A percentile compares a stretch with the other conserved stretches of the same genome.
These are phyloP conservation scores for Mechanitis messenoides DNA, from an alignment of 2,888 invertebrate species.

Conservation along the genomic window DNA sequence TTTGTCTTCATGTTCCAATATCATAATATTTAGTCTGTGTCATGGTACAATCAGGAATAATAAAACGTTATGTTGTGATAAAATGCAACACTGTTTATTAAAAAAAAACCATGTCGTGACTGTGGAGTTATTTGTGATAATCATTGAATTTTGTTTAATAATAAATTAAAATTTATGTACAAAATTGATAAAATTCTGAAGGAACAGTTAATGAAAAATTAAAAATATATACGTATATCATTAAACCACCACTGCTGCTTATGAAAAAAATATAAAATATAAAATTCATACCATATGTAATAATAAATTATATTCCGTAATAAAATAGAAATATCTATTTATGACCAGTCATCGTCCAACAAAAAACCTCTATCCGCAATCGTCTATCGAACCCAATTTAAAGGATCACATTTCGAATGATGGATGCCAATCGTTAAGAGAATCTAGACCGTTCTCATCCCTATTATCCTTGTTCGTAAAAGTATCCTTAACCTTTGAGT, in stretches of 20 bases:
- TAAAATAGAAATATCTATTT: background rate
- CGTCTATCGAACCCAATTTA: constrained; percentile 34
- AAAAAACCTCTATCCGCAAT: constrained; percentile 26
- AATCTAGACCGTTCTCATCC: constrained; percentile 34
- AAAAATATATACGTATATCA: too few species aligned
- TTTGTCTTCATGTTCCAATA: background rate
- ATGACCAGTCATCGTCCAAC: constrained; percentile 1
- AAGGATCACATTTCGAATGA: constrained; percentile 28
- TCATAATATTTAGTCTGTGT: constrained; percentile 21
- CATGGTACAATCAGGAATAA: constrained; percentile 27
- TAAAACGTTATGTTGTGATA: constrained; percentile 26
- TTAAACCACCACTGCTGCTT: too few species aligned
- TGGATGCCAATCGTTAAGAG: constrained; percentile 39
- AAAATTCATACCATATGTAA: background rate
- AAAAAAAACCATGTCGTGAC: constrained; percentile 14
- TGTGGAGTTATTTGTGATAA: constrained; percentile 1
- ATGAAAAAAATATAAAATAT: too few species aligned
- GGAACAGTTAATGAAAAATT: too few species aligned
- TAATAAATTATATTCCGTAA: background rate
- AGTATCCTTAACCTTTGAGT: constrained; percentile 49
- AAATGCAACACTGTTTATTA: constrained; percentile 24
- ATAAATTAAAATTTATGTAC: too few species aligned
- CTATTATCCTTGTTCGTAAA: constrained; percentile 36
- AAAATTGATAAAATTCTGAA: too few species aligned
- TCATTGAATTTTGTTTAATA: background rate